Evolutionary conservation across 2,113 vertebrate species (phyloP).

Genomic region (Chrysemys picta): DNA sequence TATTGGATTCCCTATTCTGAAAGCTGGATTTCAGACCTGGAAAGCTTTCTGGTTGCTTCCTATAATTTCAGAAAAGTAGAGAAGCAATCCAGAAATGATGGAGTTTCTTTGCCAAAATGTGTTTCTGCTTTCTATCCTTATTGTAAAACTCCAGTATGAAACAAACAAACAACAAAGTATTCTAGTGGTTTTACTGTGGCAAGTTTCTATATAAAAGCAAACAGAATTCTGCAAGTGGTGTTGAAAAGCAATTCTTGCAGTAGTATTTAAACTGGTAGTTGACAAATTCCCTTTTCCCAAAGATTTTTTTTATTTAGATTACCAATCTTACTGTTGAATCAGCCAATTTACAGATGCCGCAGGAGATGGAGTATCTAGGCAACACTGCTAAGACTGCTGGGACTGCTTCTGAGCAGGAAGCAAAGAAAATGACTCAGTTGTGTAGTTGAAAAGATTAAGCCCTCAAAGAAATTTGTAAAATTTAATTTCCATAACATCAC

Average conservation of each 20-base stretch:
- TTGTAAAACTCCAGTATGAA: neutral
- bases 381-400: conserved; percentile 60
- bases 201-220: neutral
- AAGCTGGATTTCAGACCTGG: neutral
- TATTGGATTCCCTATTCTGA: neutral
- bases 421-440: conserved; percentile 55
- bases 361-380: conserved; percentile 71
- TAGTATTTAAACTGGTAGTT: neutral
- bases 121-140: neutral
- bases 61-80: neutral
- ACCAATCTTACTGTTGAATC: conserved; percentile 55
- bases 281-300: neutral
- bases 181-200: neutral
- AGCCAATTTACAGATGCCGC: conserved; percentile 68
- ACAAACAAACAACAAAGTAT: neutral
- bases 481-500: conserved; percentile 20
- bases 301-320: conserved; percentile 39
- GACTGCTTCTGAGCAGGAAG: conserved; percentile 31
- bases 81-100: neutral
- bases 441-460: conserved; percentile 6
- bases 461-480: conserved; percentile 35
- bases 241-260: neutral
- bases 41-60: neutral
- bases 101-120: neutral
- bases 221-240: neutral